Conservation (phyloP, 1,140 invertebrate genomes). For the Drosophila malerkotliana region DNA sequence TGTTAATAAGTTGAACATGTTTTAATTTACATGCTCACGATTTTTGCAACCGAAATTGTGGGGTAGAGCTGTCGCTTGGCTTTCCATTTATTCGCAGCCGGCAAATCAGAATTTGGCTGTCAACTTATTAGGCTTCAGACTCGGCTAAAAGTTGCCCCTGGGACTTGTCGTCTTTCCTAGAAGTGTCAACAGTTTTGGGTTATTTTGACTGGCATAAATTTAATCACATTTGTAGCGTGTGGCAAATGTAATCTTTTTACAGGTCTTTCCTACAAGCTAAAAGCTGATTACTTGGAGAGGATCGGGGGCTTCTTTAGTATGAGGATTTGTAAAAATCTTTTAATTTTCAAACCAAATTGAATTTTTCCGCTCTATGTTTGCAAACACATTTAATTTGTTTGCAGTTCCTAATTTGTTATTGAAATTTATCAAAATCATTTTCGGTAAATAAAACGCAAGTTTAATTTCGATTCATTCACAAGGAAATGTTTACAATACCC, state of each 20-base stretch:
- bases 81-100: slow-evolving; percentile 32
- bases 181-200: slow-evolving; percentile 51
- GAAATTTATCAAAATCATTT: background rate
- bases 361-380: background rate
- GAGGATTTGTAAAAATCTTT: background rate
- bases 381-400: background rate
- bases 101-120: slow-evolving; percentile 49
- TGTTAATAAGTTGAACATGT: slow-evolving; percentile 80
- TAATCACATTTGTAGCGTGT: slow-evolving; percentile 62
- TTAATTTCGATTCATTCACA: background rate
- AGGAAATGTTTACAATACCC: background rate
- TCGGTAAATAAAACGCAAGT: background rate
- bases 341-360: background rate
- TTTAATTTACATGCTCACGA: slow-evolving; percentile 72
- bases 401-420: background rate
- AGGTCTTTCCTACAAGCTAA: slow-evolving; percentile 10
- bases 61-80: slow-evolving; percentile 19
- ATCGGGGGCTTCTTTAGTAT: background rate
- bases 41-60: background rate
- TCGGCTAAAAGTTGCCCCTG: slow-evolving; percentile 19
- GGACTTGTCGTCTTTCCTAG: slow-evolving; percentile 41
- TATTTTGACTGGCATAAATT: slow-evolving; percentile 65
- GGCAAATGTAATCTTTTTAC: slow-evolving; percentile 15
- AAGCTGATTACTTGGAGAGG: background rate
- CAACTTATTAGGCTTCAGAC: slow-evolving; percentile 34